Conservation (phyloP, 1,140 invertebrate species). For the Agrypnia vestita region DNA sequence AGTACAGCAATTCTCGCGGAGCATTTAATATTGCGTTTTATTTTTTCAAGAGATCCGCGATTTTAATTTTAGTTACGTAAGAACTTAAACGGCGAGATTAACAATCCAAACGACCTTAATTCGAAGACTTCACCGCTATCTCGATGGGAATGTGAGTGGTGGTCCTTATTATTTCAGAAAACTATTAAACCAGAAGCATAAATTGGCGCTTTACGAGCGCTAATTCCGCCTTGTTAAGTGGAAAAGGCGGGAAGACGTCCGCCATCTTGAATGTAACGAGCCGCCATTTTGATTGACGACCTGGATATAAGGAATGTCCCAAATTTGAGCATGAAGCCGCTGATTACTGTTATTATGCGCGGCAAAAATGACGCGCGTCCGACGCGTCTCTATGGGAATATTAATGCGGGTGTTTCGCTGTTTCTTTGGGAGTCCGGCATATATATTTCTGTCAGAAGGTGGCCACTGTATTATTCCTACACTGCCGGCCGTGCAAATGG, state of each 20-base stretch:
- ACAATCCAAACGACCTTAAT: neutral
- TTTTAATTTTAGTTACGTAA: neutral
- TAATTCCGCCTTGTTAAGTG: conserved; percentile 41
- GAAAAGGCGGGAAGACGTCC: conserved; percentile 22
- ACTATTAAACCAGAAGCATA: conserved; percentile 11
- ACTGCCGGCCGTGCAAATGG: too few species aligned
- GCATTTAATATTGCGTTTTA: too few species aligned
- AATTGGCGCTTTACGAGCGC: conserved; percentile 34
- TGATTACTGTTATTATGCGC: neutral
- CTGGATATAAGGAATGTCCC: neutral
- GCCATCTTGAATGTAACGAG: conserved; percentile 42
- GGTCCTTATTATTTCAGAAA: neutral
- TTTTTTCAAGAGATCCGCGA: neutral
- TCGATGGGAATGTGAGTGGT: neutral
- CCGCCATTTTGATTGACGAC: conserved; percentile 36
- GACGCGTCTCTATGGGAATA: too few species aligned
- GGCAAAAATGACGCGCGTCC: too few species aligned
- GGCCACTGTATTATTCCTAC: too few species aligned
- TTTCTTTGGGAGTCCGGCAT: too few species aligned
- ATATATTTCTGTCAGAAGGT: too few species aligned
- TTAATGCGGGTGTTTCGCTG: too few species aligned
- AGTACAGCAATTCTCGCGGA: too few species aligned
- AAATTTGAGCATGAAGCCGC: neutral
- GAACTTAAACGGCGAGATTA: neutral
- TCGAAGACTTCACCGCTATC: neutral